These are phyloP conservation scores for Leptinotarsa tumamoca DNA, from an alignment of 2,888 invertebrate genomes.

Conservation along the genomic window DNA sequence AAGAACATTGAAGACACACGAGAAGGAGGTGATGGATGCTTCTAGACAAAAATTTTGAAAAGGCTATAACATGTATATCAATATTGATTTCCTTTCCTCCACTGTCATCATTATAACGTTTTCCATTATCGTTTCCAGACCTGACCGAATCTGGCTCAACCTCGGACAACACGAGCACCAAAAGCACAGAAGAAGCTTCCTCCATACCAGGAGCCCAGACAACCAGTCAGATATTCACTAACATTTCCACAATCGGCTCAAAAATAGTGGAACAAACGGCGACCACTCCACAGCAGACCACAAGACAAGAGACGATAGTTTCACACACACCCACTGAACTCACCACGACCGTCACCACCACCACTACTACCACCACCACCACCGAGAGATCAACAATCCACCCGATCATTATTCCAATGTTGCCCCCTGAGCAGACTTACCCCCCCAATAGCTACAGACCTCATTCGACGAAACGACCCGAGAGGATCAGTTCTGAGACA, in stretches of 20 bases:
- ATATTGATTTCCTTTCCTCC: not conserved
- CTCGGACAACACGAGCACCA: constrained; percentile 49
- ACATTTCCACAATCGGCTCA: constrained; percentile 28
- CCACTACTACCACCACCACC: constrained; percentile 23
- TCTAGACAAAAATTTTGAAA: too few relatives aligned
- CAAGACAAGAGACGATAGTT: constrained; percentile 42
- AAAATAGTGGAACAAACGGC: constrained; percentile 33
- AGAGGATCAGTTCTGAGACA: constrained; percentile 75
- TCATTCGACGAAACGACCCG: constrained; percentile 60
- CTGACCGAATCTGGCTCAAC: constrained; percentile 41
- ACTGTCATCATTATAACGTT: not conserved
- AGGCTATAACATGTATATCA: not conserved
- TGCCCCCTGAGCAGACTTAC: constrained; percentile 30
- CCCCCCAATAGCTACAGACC: constrained; percentile 25
- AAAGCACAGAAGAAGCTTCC: constrained; percentile 57
- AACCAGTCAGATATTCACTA: constrained; percentile 15
- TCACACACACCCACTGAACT: constrained; percentile 38
- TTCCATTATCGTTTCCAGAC: not conserved
- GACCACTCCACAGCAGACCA: constrained; percentile 37
- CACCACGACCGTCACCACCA: constrained; percentile 32
- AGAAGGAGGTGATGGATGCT: too few relatives aligned
- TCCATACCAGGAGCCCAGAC: not conserved
- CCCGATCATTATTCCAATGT: constrained; percentile 27
- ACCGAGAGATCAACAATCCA: constrained; percentile 38
- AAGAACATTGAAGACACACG: too few relatives aligned